These are phyloP conservation scores for Clitarchus hookeri DNA, from an alignment of 2,888 invertebrate species.

Conservation along the genomic window DNA sequence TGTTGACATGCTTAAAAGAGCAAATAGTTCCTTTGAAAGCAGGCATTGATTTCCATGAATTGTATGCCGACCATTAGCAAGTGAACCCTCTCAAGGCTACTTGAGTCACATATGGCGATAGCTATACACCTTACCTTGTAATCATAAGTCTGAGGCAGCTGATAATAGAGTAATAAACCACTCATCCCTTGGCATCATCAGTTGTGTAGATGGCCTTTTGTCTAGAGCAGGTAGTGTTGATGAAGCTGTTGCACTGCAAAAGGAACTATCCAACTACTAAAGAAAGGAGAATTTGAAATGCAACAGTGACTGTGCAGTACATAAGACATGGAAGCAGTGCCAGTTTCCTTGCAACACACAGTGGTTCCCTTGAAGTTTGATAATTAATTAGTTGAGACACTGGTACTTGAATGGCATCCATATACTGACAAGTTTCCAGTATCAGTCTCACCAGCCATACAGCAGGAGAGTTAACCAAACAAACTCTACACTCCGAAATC, in stretches of 20 bases:
- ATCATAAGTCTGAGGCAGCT: background rate
- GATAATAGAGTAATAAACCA: background rate
- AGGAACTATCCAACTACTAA: background rate
- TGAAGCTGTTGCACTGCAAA: background rate
- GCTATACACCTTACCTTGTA: background rate
- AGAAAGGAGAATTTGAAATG: background rate
- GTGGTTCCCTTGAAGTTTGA: background rate
- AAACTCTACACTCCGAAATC: background rate
- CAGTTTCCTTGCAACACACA: background rate
- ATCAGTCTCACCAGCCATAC: background rate
- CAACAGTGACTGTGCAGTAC: background rate
- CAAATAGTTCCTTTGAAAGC: background rate
- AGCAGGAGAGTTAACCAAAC: background rate
- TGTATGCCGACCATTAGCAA: background rate
- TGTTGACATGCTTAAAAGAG: background rate
- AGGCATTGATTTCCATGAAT: background rate
- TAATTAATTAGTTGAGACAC: background rate
- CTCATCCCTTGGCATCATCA: background rate
- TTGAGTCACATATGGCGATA: background rate
- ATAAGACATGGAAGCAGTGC: background rate
- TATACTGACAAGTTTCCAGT: background rate
- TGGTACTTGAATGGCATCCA: background rate
- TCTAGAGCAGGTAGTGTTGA: background rate
- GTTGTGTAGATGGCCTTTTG: background rate
- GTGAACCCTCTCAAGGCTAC: background rate